A percentile compares a stretch with the other conserved stretches of the same genome.
Conservation (phyloP, 2,113 vertebrate genomes). For the Bubo scandiacus region DNA sequence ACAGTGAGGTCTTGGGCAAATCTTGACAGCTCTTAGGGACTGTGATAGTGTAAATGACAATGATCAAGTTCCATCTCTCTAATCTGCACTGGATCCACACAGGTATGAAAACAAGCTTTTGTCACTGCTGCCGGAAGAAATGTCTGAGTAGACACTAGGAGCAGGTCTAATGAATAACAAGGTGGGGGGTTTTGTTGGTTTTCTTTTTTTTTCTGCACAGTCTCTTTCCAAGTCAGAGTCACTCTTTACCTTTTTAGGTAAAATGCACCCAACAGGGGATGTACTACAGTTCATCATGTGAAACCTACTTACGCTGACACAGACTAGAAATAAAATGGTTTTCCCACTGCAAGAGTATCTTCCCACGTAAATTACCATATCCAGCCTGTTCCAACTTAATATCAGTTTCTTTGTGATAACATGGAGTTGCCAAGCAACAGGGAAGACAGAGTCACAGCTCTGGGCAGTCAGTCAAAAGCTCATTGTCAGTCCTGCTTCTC, state of each 20-base stretch:
- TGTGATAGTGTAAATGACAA: neutral
- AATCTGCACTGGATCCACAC: neutral
- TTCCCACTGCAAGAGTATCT: slow-evolving; percentile 63
- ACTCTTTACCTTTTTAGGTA: slow-evolving; percentile 71
- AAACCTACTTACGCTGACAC: slow-evolving; percentile 53
- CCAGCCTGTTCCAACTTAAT: slow-evolving; percentile 69
- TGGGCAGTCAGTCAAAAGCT: slow-evolving; percentile 65
- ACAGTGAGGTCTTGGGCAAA: neutral
- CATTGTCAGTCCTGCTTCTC: slow-evolving; percentile 39
- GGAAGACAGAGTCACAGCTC: slow-evolving; percentile 59
- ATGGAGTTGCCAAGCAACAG: slow-evolving; percentile 72
- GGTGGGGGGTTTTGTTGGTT: neutral
- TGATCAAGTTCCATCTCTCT: neutral
- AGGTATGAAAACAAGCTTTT: neutral
- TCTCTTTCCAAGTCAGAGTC: slow-evolving; percentile 20
- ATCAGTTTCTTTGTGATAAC: slow-evolving; percentile 67
- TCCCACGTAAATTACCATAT: slow-evolving; percentile 70
- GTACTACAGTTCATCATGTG: slow-evolving; percentile 51
- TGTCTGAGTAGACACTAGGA: neutral
- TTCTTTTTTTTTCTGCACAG: neutral
- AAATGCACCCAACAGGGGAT: slow-evolving; percentile 46
- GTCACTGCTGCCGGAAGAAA: neutral
- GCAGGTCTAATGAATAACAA: slow-evolving; percentile 10
- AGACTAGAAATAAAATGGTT: slow-evolving; percentile 69
- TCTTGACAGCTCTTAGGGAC: neutral